Evolutionary conservation across 1,140 invertebrate species (phyloP), one percentile per base, ranked within the genome.

Genomic region (Schmidtea mediterranea): DNA sequence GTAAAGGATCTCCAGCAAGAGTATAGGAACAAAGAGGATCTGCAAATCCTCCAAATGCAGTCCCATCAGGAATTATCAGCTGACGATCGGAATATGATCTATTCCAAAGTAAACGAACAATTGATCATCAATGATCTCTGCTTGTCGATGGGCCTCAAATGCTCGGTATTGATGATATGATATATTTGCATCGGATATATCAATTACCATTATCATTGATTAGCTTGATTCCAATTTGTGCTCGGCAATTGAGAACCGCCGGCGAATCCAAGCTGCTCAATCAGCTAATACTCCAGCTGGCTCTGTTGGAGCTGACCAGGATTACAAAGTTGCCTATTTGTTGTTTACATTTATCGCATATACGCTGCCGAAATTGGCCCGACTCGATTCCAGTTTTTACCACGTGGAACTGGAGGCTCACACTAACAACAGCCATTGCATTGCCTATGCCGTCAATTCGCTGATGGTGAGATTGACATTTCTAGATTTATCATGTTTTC

Each of bases 301-400:
- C 5, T 36, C 55, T 61, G 63, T 62, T 26, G 51, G 54, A 45
- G 56, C 82, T 51, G 84, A 90, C 53, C 79, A 82, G 57, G 87
- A 97, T 56, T 90, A 97, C 69, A 69, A 82, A 13, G 70, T 87
- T 21, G 80, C 89, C 1, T 97, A 89, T 65, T 68, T 97, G 5
- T 64, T 97, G 16, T 90, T 98, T 83, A 90, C 97, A 2, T 97
- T 95, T 67, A 80, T 97, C 1, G 90, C 90, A 0, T 86, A 97
- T 23, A 87, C 87, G 0, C 78, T 98, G 55, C 89, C 90, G 2
- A 83, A 86, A 65, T 70, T 97, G n/a, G 84, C 89, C 1, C 73
- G 80, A 48, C 79, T 74, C 54, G 86, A 92, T 43, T 83, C 82
- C 0, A 84, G 63, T 10, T 55, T 58, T 51, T n/a, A n/a, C n/a